phyloP scores from a whole-genome alignment of 2,797 vertebrate genomes.

The Limnodromus scolopaceus region DNA sequence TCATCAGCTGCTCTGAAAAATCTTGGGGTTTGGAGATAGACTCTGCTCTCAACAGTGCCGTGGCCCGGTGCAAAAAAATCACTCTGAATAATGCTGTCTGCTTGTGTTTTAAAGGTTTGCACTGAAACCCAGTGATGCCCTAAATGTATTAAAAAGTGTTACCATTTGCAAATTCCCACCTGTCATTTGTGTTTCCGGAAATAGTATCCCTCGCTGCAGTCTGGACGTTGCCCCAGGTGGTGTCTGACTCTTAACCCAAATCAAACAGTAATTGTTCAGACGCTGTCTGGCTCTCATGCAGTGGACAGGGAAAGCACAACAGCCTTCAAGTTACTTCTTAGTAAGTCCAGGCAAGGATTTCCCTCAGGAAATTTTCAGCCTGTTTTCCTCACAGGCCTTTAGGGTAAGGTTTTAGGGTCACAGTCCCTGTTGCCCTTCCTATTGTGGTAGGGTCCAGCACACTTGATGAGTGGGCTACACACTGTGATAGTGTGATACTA shows the following conservation, averaged over 20 bases:
- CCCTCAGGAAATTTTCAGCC: neutral
- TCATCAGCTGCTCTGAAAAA: neutral
- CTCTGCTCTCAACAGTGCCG: neutral
- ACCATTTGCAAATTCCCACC: slow-evolving; percentile 22
- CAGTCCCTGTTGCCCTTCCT: neutral
- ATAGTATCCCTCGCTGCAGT: neutral
- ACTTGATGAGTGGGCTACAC: neutral
- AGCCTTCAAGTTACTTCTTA: neutral
- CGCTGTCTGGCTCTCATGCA: slow-evolving; percentile 28
- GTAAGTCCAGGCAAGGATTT: neutral
- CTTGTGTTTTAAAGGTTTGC: neutral
- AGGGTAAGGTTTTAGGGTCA: neutral
- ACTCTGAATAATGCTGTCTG: neutral
- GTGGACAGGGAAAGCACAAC: neutral
- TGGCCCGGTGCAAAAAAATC: neutral
- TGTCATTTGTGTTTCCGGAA: slow-evolving; percentile 26
- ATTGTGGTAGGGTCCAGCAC: neutral
- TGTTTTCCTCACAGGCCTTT: neutral
- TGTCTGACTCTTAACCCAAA: slow-evolving; percentile 65
- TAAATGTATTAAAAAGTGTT: neutral
- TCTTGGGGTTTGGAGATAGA: fast-evolving
- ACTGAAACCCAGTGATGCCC: neutral
- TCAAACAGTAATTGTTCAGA: slow-evolving; percentile 41
- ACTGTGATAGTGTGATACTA: neutral
- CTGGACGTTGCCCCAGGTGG: slow-evolving; percentile 47